Base-by-base conservation (phyloP, 2,888 invertebrate species). In the Helobdella robusta region DNA sequence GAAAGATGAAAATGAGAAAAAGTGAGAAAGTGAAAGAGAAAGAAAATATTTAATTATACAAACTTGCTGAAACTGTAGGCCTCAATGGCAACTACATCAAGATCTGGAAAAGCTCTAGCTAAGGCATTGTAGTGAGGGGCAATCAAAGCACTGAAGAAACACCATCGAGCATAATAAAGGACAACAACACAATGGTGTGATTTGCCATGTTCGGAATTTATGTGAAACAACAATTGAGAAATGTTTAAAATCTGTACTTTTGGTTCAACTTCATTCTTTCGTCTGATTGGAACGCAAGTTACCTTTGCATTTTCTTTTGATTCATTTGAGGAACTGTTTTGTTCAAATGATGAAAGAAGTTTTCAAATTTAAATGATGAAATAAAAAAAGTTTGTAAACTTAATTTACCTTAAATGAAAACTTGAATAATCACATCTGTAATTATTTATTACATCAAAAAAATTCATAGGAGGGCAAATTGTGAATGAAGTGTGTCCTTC, bases 121-220 rank as follows among this genome's bases (percentile, higher is more conserved):
- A 95, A 78, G 0, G 92, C 89, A 82, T 95, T 95, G 74, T 87
- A 91, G 76, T 90, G 86, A 5, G 90, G 90, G 0, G 92, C 93
- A 6, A 91, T 88, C 76, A 87, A 85, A 23, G 89, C 89, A 74
- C 92, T 91, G 74, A 92, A 93, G 1, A 89, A 87, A 75, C 95
- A 95, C 76, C 88, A 87, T 69, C 86, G 86, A 0, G 93, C 89
- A 78, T 88, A 94, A 80, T 95, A 94, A 72, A 94, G 81, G 2
- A 93, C 86, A 25, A 91, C 79, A 0, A 89, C 84, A 70, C 81
- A 81, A 62, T 62, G 62, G 20, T 62, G 48, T 50, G 25, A 46
- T n/a, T 34, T 62, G 1, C 23, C 23, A 11, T 28, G 23, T 28
- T 62, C 30, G 23, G 18, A 50, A 23, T 50, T 44, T 11, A 62